phyloP scores from a whole-genome alignment of 2,888 invertebrate genomes.

The Saturnia japonica region DNA sequence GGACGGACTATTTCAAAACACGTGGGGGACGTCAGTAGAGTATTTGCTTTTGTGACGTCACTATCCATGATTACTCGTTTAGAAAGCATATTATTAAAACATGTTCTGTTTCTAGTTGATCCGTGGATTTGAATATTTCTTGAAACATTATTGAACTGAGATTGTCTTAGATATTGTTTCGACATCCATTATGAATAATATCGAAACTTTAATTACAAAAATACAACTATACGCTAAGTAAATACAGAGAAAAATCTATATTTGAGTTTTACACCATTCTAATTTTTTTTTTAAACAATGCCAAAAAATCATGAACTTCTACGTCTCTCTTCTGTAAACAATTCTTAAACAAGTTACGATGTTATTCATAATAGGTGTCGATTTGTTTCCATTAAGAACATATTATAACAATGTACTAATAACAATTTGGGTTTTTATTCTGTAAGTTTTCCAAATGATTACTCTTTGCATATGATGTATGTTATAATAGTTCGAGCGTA shows the following conservation, averaged over 20 bases:
- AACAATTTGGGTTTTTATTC: not conserved
- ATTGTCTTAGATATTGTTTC: too few relatives aligned
- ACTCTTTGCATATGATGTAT: too few relatives aligned
- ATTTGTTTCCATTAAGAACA: not conserved
- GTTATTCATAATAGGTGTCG: not conserved
- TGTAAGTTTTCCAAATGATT: not conserved
- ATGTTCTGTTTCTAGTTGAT: not conserved
- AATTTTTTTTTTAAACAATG: too few relatives aligned
- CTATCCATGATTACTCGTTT: not conserved
- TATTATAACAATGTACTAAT: not conserved
- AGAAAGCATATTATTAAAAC: not conserved
- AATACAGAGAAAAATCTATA: too few relatives aligned
- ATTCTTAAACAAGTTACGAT: too few relatives aligned
- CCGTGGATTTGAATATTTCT: not conserved
- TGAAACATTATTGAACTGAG: too few relatives aligned
- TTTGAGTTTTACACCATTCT: too few relatives aligned
- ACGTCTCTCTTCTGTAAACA: too few relatives aligned
- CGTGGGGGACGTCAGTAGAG: not conserved
- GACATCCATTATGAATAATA: too few relatives aligned
- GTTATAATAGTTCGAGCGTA: slow-evolving; percentile 25
- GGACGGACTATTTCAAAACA: not conserved
- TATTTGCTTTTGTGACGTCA: not conserved
- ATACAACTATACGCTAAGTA: too few relatives aligned
- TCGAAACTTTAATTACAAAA: too few relatives aligned
- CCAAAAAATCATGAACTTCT: too few relatives aligned